phyloP scores from a whole-genome alignment of 2,888 invertebrate species.

The Eutolmus rufibarbis region DNA sequence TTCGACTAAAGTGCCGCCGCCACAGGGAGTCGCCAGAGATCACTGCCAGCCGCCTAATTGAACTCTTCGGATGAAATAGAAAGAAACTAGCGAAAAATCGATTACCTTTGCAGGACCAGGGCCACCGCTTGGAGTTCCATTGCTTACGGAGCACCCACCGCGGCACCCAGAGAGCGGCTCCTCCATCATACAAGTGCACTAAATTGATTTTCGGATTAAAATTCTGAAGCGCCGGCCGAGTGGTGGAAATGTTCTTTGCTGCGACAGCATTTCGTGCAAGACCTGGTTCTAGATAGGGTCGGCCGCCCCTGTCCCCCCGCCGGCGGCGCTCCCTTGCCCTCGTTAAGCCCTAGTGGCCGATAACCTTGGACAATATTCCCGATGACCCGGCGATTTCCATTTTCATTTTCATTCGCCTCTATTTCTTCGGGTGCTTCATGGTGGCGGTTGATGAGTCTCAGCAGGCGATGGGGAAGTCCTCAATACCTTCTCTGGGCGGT shows the following conservation, averaged over 20 bases:
- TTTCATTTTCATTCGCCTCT: neutral
- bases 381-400: neutral
- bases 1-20: neutral
- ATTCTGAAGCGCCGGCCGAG: neutral
- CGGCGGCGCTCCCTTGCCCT: neutral
- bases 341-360: neutral
- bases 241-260: neutral
- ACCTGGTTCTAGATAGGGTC: neutral
- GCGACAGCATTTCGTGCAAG: neutral
- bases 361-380: constrained; percentile 34
- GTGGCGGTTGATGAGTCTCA: neutral
- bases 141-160: neutral
- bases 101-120: neutral
- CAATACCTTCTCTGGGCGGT: neutral
- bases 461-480: neutral
- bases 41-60: constrained; percentile 23
- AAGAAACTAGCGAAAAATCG: neutral
- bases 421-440: neutral
- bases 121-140: neutral
- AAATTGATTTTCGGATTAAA: constrained; percentile 36
- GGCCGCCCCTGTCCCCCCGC: neutral
- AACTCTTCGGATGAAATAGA: neutral
- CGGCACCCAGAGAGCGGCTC: neutral
- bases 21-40: neutral
- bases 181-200: constrained; percentile 14